Evolutionary conservation across 2,113 vertebrate species (phyloP).

Genomic region (Tupaia chinensis): DNA sequence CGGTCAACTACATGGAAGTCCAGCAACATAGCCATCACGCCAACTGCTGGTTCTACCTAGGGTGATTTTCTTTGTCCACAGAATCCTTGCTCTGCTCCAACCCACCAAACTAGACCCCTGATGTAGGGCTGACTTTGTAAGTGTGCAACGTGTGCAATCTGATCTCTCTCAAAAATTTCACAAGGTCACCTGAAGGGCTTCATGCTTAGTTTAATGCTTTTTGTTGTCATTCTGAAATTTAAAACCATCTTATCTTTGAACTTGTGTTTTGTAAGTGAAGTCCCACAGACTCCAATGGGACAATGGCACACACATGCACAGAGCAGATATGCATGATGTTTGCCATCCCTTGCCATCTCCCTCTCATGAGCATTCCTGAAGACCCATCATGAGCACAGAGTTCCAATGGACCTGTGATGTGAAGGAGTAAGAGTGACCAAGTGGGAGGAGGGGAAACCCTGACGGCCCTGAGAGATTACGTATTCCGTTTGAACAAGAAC

Average conservation of each 20-base stretch:
- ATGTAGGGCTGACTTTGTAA: not conserved
- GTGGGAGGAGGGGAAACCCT: not conserved
- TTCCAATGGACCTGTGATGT: not conserved
- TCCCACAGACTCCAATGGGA: not conserved
- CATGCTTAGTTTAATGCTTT: not conserved
- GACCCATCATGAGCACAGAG: not conserved
- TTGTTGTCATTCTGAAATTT: not conserved
- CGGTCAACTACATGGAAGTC: too few relatives aligned
- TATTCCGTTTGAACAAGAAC: not conserved
- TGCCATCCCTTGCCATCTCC: not conserved
- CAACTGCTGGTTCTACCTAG: not conserved
- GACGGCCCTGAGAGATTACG: not conserved
- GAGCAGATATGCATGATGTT: not conserved
- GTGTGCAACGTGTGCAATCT: not conserved
- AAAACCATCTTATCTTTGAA: slow-evolving; percentile 16
- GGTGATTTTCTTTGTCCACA: not conserved
- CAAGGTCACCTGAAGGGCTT: not conserved
- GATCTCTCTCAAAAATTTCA: too few relatives aligned
- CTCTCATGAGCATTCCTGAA: not conserved
- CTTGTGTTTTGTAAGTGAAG: not conserved
- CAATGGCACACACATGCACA: not conserved
- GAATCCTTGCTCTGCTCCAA: not conserved
- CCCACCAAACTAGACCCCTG: not conserved
- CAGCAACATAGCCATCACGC: too few relatives aligned
- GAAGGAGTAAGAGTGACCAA: not conserved